Base-by-base conservation (phyloP, 2,888 invertebrate species). In the Mactromeris polynyma region DNA sequence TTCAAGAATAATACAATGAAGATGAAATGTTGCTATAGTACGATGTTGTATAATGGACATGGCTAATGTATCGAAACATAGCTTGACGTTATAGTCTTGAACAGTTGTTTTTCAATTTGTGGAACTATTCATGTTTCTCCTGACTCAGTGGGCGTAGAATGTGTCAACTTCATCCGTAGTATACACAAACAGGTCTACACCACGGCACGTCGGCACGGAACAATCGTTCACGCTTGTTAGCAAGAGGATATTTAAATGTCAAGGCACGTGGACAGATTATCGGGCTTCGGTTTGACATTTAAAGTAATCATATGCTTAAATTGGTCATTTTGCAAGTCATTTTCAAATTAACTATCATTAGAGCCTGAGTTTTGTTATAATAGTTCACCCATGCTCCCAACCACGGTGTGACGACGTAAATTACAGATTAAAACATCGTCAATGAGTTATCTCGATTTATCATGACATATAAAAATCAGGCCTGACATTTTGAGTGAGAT, bases 261-360 rank as follows among this genome's bases (percentile, higher is more conserved):
- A 78, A 11, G 85, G 83, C 91, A 91, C 91, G 91, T 89, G 91
- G 85, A 81, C 6, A 36, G 58, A 78, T 85, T 85, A 87, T 79
- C 83, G 82, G 36, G n/a, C 64, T 31, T 58, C 40, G 51, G 58
- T 81, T 58, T 89, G 92, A 87, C 89, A 92, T 90, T 92, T 92
- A 89, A 88, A 82, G 85, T 83, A 89, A 89, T 92, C 81, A 89
- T 85, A 87, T 81, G 85, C 90, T 79, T 84, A 90, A 92, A 92
- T 92, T 90, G 92, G 90, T 89, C 92, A 89, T 89, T 92, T 92
- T 87, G 86, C 92, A 87, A 87, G 86, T 89, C 64, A 92, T 92
- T 90, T 92, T 90, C 90, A 82, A 87, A 89, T 92, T 88, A 92
- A 80, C 80, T 83, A 69, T 84, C 85, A 91, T 91, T 91, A 90